phyloP scores from a whole-genome alignment of 2,113 vertebrate species.

The Nasalis larvatus region DNA sequence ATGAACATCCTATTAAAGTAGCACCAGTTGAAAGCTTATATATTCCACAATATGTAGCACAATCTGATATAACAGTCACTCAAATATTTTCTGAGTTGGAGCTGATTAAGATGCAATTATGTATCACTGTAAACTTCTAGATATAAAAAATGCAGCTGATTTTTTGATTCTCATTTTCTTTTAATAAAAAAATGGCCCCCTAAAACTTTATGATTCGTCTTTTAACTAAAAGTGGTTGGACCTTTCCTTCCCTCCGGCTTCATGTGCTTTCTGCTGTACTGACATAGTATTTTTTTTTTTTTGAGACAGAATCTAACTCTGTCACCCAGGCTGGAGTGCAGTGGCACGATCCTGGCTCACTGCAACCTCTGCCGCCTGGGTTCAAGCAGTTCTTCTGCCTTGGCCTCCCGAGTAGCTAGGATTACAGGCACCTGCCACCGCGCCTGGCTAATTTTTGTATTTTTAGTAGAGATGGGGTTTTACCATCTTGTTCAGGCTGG shows the following conservation, averaged over 20 bases:
- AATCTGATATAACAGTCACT: not conserved
- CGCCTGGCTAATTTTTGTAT: no score
- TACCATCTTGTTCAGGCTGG: no score
- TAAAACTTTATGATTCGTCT: not conserved
- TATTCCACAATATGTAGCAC: not conserved
- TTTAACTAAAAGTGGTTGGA: not conserved
- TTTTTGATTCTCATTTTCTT: not conserved
- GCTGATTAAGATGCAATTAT: not conserved
- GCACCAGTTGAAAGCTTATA: not conserved
- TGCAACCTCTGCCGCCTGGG: no score
- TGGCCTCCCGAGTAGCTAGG: no score
- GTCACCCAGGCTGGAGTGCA: no score
- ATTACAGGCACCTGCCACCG: no score
- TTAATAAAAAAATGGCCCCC: not conserved
- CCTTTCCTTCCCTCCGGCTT: not conserved
- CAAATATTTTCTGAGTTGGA: not conserved
- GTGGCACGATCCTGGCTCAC: no score
- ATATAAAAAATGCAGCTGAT: not conserved
- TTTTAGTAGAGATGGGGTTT: no score
- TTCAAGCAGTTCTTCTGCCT: no score
- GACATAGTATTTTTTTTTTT: not conserved
- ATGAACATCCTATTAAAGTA: not conserved
- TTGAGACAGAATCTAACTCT: no score
- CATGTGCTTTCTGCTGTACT: no score
- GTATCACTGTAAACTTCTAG: not conserved